phyloP scores from a whole-genome alignment of 2,797 vertebrate genomes.

The Lophura swinhoii region DNA sequence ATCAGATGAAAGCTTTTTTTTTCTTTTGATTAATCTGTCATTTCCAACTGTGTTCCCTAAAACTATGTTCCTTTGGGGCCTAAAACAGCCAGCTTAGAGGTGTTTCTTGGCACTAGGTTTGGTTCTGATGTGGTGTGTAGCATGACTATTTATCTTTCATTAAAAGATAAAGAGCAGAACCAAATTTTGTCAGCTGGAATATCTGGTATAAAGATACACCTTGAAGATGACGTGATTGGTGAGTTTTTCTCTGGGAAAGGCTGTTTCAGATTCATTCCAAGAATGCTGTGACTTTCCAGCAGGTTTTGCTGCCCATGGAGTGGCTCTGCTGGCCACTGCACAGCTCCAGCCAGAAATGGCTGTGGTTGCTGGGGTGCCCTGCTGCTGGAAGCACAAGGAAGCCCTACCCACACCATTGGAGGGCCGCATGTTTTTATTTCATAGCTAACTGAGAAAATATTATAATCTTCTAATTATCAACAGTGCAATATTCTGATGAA shows the following conservation, averaged over 20 bases:
- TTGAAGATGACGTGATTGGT: accelerated
- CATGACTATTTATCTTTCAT: background rate
- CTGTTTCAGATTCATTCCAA: background rate
- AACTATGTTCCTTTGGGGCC: background rate
- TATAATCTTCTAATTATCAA: background rate
- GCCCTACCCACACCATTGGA: too few species aligned
- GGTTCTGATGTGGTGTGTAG: background rate
- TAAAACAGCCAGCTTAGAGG: too few species aligned
- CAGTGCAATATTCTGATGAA: background rate
- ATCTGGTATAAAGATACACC: accelerated
- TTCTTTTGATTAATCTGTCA: background rate
- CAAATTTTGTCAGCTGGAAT: background rate
- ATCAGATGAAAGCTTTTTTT: background rate
- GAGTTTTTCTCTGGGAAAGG: background rate
- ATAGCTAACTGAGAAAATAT: background rate
- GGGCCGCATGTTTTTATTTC: background rate
- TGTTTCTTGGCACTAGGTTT: background rate
- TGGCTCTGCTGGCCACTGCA: accelerated
- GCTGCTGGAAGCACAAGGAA: background rate
- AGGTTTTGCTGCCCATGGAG: background rate
- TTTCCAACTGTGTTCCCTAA: background rate
- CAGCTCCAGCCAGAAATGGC: background rate
- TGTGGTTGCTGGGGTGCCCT: background rate
- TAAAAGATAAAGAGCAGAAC: background rate
- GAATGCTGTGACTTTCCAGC: accelerated